Base-by-base conservation (phyloP, 2,888 invertebrate genomes). In the Drosophila mettleri region DNA sequence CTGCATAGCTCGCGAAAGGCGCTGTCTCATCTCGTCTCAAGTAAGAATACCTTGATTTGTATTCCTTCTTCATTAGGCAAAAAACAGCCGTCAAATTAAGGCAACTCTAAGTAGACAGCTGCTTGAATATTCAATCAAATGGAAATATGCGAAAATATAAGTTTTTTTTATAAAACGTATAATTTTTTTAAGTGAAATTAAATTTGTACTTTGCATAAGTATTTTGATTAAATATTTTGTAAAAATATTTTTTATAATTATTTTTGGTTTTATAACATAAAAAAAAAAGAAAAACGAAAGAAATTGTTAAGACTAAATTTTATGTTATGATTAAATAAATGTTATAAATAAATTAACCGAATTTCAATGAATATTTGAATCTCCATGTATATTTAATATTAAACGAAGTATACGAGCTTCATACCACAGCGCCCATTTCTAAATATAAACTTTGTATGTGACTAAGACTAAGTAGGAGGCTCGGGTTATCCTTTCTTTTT, bases 1-100 rank as follows among this genome's bases (percentile, higher is more conserved):
- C 65, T 49, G 27, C 22, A 33, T 48, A 64, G 57, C 60, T 43
- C 39, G 20, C n/a, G 58, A 33, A 49, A 46, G 43, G 14, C 16
- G 10, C 36, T 10, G 27, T 22, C 24, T 16, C 46, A 29, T 10
- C 39, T 38, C 18, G 7, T 2, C 4, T 7, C 29, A 10, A 14
- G 36, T 14, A 6, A 20, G 12, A 12, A 6, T 1, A 1, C 6
- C n/a, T 6, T 27, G 16, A 43, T 24, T 33, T 16, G 18, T 7
- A 53, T 38, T 9, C 48, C 18, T 8, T 0, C n/a, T 20, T 8
- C 20, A 48, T 14, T 45, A 12, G 7, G 16, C 27, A 10, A 8
- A 45, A 36, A 45, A 29, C 43, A 45, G 22, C 18, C 38, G 9
- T 33, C 45, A 36, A 61, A n/a, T 24, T 31, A 18, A 5, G 1